Evolutionary conservation across 2,113 vertebrate species (phyloP), one percentile per base, ranked within the genome.

Genomic region (Oryzias curvinotus): DNA sequence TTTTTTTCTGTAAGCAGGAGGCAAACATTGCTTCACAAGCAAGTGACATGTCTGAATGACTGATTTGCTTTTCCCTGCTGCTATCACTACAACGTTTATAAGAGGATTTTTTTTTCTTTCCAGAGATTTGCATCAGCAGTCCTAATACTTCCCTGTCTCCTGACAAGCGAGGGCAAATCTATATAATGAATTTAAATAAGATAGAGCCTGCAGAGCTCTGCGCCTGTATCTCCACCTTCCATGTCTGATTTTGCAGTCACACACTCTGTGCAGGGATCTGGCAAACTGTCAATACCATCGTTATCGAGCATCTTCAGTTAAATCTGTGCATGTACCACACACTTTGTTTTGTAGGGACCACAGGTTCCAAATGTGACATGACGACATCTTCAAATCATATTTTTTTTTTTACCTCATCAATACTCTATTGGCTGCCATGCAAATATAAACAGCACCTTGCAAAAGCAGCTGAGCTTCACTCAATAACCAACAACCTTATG

Each of bases 161-260:
- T 80, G 82, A 83, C 80, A 80, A 83, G 80, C 82, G 81, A 85
- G 82, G 66, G 50, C 66, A 80, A 86, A 81, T 80, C 83, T 66
- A 75, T 74, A 81, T 41, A 70, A 61, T 65, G 77, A 81, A 87
- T 86, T 75, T 73, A 79, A 87, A 88, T 85, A 74, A 83, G 77
- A 78, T 28, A 68, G 68, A 51, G 57, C 75, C 69, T 74, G 76
- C 68, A 65, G 68, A 77, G 53, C 54, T 67, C 43, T 65, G 21
- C 54, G 54, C 47, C 49, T 66, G 52, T 16, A 28, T 56, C 49
- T 52, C 73, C 62, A 50, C 42, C 57, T 60, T 23, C 51, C 36
- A 36, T 36, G 36, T 36, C 10, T 12, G 36, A 36, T 36, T 36
- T 36, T 36, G 36, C 10, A 36, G 8, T n/a, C 51, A 47, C 56